These are phyloP conservation scores for Eugnorisma glareosa DNA, from an alignment of 2,888 invertebrate genomes.

Conservation along the genomic window DNA sequence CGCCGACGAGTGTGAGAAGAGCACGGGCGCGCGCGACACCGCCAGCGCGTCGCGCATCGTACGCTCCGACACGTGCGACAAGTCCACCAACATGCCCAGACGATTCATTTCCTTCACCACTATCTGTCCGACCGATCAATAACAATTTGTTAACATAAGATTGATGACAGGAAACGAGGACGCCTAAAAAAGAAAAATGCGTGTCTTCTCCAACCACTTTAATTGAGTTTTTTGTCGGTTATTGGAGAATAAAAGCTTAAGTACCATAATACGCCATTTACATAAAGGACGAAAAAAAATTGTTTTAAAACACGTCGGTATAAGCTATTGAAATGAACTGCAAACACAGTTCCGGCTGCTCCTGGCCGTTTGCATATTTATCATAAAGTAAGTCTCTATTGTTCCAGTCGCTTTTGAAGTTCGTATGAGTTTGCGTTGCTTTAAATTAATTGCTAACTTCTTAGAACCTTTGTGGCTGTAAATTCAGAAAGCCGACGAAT, in stretches of 20 bases:
- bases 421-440: constrained; percentile 73
- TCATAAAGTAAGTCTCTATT: constrained; percentile 77
- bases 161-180: constrained; percentile 30
- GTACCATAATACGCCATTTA: constrained; percentile 25
- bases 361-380: constrained; percentile 76
- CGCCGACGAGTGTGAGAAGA: constrained; percentile 96
- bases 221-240: constrained; percentile 38
- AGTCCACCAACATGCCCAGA: constrained; percentile 96
- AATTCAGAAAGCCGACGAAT: constrained; percentile 70
- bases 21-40: constrained; percentile 95
- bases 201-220: constrained; percentile 19
- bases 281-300: constrained; percentile 35
- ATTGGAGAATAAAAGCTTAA: constrained; percentile 29
- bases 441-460: constrained; percentile 79
- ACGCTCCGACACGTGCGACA: constrained; percentile 94
- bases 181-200: constrained; percentile 24
- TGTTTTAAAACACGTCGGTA: constrained; percentile 33
- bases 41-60: constrained; percentile 95
- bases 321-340: constrained; percentile 70
- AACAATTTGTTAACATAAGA: constrained; percentile 52
- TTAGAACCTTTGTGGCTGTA: constrained; percentile 73
- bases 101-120: constrained; percentile 97
- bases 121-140: constrained; percentile 85
- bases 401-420: constrained; percentile 74
- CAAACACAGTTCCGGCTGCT: constrained; percentile 68